Conservation (phyloP, 1,140 invertebrate species). For the Drosophila orosa region DNA sequence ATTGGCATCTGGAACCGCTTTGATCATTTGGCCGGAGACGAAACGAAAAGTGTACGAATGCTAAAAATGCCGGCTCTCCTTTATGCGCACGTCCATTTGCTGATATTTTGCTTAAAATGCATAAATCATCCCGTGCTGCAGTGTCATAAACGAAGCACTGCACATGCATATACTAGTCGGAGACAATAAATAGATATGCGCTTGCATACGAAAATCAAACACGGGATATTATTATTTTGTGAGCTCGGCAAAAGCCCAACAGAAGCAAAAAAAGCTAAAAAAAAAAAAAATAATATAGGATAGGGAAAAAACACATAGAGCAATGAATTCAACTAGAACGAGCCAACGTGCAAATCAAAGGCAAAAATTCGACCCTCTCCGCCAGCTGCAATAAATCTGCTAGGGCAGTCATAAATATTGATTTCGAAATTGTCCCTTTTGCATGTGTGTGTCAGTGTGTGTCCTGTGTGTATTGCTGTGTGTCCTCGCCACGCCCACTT, state of each 20-base stretch:
- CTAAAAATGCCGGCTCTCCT: slow-evolving; percentile 20
- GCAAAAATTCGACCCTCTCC: slow-evolving; percentile 43
- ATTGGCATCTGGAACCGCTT: slow-evolving; percentile 29
- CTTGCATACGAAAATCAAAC: slow-evolving; percentile 60
- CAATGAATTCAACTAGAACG: slow-evolving; percentile 41
- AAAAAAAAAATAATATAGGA: slow-evolving; percentile 1
- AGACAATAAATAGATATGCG: slow-evolving; percentile 48
- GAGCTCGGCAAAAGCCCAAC: slow-evolving; percentile 72
- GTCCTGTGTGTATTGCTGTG: slow-evolving; percentile 9
- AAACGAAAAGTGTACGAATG: slow-evolving; percentile 12
- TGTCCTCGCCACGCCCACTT: slow-evolving; percentile 21
- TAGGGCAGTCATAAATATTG: slow-evolving; percentile 80
- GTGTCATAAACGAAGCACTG: slow-evolving; percentile 72
- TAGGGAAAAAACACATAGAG: background rate
- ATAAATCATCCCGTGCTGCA: slow-evolving; percentile 77
- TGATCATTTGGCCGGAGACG: slow-evolving; percentile 28
- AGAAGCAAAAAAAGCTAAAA: slow-evolving; percentile 17
- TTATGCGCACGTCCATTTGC: slow-evolving; percentile 54
- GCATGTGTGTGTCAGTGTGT: slow-evolving; percentile 37
- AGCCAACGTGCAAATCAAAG: slow-evolving; percentile 70
- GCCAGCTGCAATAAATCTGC: slow-evolving; percentile 76
- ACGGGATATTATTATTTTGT: slow-evolving; percentile 79
- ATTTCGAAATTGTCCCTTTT: slow-evolving; percentile 74
- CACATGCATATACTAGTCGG: slow-evolving; percentile 53
- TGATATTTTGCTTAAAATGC: slow-evolving; percentile 78